phyloP scores from a whole-genome alignment of 2,797 vertebrate genomes.

The Naso thynnoides region DNA sequence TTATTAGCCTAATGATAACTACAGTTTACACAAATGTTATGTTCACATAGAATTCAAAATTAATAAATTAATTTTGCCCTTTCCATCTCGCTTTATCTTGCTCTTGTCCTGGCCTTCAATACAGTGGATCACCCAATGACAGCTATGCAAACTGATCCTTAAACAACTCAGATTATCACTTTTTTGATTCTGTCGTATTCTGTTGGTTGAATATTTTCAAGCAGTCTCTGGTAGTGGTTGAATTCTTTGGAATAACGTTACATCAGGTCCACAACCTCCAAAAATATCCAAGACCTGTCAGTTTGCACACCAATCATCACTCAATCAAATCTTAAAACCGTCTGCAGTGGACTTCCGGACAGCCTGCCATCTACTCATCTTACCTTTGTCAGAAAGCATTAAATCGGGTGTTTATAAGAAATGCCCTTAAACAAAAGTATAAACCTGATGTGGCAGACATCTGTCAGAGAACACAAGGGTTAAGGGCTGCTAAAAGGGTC shows the following conservation, averaged over 20 bases:
- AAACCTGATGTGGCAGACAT: slow-evolving; percentile 45
- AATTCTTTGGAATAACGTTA: slow-evolving; percentile 51
- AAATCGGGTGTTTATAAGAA: slow-evolving; percentile 42
- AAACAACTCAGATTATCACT: slow-evolving; percentile 7
- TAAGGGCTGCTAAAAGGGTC: slow-evolving; percentile 51
- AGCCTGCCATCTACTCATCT: slow-evolving; percentile 4
- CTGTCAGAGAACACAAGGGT: slow-evolving; percentile 53
- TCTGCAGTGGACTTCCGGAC: slow-evolving; percentile 17
- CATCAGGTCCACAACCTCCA: slow-evolving; percentile 30
- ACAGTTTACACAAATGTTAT: slow-evolving; percentile 94
- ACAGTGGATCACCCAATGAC: slow-evolving; percentile 22
- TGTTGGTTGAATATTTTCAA: slow-evolving; percentile 17
- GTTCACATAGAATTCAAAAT: slow-evolving; percentile 90
- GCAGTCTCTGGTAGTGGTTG: slow-evolving; percentile 21
- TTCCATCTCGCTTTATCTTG: slow-evolving; percentile 45
- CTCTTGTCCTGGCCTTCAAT: slow-evolving; percentile 26
- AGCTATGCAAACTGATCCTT: slow-evolving; percentile 10
- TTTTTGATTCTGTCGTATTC: background rate
- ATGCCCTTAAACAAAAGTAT: slow-evolving; percentile 45
- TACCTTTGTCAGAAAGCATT: slow-evolving; percentile 26
- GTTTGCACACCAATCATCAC: slow-evolving; percentile 22
- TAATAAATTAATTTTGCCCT: slow-evolving; percentile 85
- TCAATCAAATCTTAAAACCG: slow-evolving; percentile 14
- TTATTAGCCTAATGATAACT: slow-evolving; percentile 93
- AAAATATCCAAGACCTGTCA: slow-evolving; percentile 31